Conservation (phyloP, 2,113 vertebrate species). For the Microtus ochrogaster region DNA sequence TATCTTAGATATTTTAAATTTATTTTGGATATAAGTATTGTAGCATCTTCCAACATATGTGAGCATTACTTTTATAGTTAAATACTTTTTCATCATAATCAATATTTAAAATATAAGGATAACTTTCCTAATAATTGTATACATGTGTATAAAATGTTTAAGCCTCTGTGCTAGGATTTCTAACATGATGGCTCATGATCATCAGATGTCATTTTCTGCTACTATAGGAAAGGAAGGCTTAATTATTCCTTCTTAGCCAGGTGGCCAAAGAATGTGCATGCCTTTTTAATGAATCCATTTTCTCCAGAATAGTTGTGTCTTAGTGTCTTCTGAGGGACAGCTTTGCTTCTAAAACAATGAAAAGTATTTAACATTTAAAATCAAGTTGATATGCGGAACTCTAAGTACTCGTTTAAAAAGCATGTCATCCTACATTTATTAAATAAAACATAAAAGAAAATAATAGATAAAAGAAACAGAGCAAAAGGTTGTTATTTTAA, state of each 20-base stretch:
- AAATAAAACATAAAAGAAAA: conserved; percentile 36
- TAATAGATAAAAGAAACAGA: background rate
- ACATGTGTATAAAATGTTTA: background rate
- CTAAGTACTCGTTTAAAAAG: background rate
- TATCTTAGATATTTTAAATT: background rate
- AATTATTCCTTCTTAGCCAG: background rate
- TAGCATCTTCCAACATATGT: background rate
- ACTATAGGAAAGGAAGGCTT: background rate
- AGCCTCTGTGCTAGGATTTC: conserved; percentile 2
- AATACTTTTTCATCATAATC: background rate
- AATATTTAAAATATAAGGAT: background rate
- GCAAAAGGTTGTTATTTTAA: background rate
- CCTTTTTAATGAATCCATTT: background rate
- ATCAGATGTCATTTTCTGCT: background rate
- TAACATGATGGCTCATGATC: background rate
- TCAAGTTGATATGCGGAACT: background rate
- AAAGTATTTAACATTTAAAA: background rate
- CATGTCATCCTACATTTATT: background rate
- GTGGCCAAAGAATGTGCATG: background rate
- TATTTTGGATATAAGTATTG: background rate
- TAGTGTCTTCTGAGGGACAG: background rate
- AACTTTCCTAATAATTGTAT: background rate
- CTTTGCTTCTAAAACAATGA: background rate
- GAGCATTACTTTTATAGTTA: background rate
- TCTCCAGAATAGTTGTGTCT: background rate